Base-by-base conservation (phyloP, 2,113 vertebrate genomes). In the Globicephala melas region DNA sequence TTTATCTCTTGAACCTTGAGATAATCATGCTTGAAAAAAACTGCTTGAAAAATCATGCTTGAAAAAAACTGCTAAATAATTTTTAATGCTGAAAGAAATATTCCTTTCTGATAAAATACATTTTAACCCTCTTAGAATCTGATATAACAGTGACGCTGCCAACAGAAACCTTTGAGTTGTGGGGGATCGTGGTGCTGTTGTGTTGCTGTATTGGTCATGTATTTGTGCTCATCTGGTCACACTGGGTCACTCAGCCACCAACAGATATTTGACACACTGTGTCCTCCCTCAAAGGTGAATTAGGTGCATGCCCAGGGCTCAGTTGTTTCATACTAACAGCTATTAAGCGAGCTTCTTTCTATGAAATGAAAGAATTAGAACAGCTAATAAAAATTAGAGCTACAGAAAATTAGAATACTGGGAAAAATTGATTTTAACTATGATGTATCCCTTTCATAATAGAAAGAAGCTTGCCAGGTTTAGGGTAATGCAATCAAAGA, bases 1-100 rank as follows among this genome's bases (percentile, higher is more conserved):
- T 97, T 90, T 84, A 70, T 79, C 67, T 87, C 44, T 77, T 18
- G 58, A 93, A 85, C 96, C 77, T 80, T 36, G 36, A 36, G 17
- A 95, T 94, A 95, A 81, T 12, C 53, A 71, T 41, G 14, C 38
- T 23, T 41, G 2, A 50, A 96, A 91, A 91, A 15, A 88, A 91
- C 82, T 91, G 13, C 8, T 26, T 36, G 36, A 13, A 95, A 95
- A 95, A 81, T 12, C 53, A 71, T 41, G 14, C 38, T 23, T 41
- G 2, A 50, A 96, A 91, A 91, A 15, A 88, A 91, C 82, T 91
- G 13, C 8, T 26, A 74, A 83, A 41, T 82, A 68, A 60, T 38
- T 83, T 70, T 91, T 82, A 95, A 80, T 33, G 26, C 81, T 83
- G 44, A 85, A 91, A 65, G 23, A 73, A 92, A n/a, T 70, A 63